Evolutionary conservation across 2,797 vertebrate genomes (phyloP).

Genomic region (Gouania willdenowi): DNA sequence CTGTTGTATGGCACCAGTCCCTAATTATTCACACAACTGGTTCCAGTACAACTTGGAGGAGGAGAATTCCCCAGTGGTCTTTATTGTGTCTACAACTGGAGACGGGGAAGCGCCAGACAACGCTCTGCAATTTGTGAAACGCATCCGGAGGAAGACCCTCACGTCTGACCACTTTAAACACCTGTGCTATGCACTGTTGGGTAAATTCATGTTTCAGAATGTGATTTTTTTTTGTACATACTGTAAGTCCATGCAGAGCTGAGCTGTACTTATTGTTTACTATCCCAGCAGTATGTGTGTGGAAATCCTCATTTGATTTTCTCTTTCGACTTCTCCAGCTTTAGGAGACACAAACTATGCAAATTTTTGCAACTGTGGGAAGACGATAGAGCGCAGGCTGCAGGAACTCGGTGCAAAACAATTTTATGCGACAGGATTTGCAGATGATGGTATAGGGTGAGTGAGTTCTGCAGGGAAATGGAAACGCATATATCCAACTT

Average conservation of each 20-base stretch:
- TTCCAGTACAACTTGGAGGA: constrained; percentile 86
- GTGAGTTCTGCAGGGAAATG: constrained; percentile 68
- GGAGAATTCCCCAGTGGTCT: constrained; percentile 84
- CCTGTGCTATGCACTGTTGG: constrained; percentile 87
- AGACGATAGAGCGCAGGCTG: constrained; percentile 83
- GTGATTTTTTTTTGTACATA: background rate
- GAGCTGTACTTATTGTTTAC: background rate
- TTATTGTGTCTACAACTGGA: constrained; percentile 93
- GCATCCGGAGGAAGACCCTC: constrained; percentile 78
- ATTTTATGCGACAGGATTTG: constrained; percentile 89
- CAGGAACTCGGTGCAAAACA: constrained; percentile 86
- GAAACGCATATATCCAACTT: background rate
- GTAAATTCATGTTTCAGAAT: constrained; percentile 61
- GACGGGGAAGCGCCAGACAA: constrained; percentile 92
- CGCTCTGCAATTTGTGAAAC: constrained; percentile 82
- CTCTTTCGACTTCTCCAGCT: constrained; percentile 68
- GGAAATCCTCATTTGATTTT: constrained; percentile 7
- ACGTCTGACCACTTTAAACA: constrained; percentile 77
- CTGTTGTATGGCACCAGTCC: too few species aligned
- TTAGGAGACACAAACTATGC: constrained; percentile 94
- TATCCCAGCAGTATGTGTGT: constrained; percentile 6
- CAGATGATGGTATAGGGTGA: constrained; percentile 95
- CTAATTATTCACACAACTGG: constrained; percentile 14
- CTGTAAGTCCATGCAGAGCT: constrained; percentile 1
- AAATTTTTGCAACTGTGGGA: constrained; percentile 95